Percentiles rank a stretch among this genome's conserved stretches.
These are phyloP conservation scores for Drosophila bocqueti DNA, from an alignment of 1,140 invertebrate genomes.

Conservation along the genomic window DNA sequence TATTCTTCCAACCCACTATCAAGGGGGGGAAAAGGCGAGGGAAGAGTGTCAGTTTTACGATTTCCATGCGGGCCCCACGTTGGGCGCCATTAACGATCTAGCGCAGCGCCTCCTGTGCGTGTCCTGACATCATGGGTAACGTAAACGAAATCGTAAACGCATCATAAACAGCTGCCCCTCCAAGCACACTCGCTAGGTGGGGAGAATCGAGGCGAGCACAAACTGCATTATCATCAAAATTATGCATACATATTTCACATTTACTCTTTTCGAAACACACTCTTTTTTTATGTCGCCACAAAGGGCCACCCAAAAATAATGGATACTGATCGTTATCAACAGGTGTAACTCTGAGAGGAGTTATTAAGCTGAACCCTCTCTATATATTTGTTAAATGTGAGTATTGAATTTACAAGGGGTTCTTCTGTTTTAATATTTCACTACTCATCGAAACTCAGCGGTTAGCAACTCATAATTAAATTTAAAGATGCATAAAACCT, in stretches of 20 bases:
- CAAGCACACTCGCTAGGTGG: background rate
- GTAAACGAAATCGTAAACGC: slow-evolving; percentile 55
- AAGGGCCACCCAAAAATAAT: slow-evolving; percentile 26
- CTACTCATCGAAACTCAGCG: background rate
- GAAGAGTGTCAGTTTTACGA: slow-evolving; percentile 45
- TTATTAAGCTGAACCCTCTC: background rate
- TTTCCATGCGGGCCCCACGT: slow-evolving; percentile 46
- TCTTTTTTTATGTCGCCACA: slow-evolving; percentile 3
- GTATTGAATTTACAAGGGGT: background rate
- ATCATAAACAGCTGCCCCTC: slow-evolving; percentile 65
- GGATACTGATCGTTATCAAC: slow-evolving; percentile 22
- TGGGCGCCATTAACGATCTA: slow-evolving; percentile 41
- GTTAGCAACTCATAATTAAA: background rate
- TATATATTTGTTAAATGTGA: background rate
- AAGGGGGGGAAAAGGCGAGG: background rate
- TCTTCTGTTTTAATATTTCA: background rate
- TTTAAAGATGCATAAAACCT: background rate
- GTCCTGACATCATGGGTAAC: slow-evolving; percentile 43
- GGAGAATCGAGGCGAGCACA: background rate
- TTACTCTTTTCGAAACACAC: slow-evolving; percentile 19
- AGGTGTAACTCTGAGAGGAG: slow-evolving; percentile 8
- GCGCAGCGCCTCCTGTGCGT: slow-evolving; percentile 42
- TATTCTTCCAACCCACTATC: slow-evolving; percentile 22
- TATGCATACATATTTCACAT: slow-evolving; percentile 35
- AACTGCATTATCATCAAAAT: slow-evolving; percentile 51